These are phyloP conservation scores for Chitala chitala DNA, from an alignment of 2,113 vertebrate genomes.

Conservation along the genomic window DNA sequence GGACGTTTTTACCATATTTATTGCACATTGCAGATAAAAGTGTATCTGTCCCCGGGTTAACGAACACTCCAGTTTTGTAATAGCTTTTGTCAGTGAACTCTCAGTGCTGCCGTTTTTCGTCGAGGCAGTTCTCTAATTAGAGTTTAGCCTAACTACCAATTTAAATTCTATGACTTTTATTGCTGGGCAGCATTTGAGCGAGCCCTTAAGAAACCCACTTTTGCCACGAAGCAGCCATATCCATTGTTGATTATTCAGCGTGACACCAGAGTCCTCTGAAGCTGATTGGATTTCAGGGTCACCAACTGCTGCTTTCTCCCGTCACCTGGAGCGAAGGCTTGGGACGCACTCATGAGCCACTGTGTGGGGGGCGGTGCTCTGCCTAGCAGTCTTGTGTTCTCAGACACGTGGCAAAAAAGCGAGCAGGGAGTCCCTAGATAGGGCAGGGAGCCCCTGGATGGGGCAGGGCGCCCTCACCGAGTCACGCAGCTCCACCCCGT, in stretches of 20 bases:
- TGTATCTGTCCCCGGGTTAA: background rate
- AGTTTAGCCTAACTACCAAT: background rate
- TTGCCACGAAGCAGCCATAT: background rate
- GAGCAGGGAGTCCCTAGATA: background rate
- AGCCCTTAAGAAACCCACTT: background rate
- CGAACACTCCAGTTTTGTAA: background rate
- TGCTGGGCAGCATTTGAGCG: background rate
- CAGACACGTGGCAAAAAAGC: background rate
- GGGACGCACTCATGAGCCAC: background rate
- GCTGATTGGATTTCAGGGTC: conserved; percentile 11
- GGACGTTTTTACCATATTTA: background rate
- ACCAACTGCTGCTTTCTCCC: background rate
- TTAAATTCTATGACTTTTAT: background rate
- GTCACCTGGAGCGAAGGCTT: background rate
- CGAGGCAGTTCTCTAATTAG: background rate
- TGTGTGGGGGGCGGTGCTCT: background rate
- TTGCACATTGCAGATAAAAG: background rate
- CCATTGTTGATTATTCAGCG: background rate
- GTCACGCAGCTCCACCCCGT: background rate
- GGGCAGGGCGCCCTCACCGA: background rate
- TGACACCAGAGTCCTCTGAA: background rate
- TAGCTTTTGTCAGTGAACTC: background rate
- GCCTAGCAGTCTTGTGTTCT: background rate
- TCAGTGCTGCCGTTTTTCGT: background rate
- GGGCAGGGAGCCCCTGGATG: background rate